Evolutionary conservation across 35 echinoderm and acorn worm species (phyloP).

Genomic region (Heliocidaris erythrogramma): DNA sequence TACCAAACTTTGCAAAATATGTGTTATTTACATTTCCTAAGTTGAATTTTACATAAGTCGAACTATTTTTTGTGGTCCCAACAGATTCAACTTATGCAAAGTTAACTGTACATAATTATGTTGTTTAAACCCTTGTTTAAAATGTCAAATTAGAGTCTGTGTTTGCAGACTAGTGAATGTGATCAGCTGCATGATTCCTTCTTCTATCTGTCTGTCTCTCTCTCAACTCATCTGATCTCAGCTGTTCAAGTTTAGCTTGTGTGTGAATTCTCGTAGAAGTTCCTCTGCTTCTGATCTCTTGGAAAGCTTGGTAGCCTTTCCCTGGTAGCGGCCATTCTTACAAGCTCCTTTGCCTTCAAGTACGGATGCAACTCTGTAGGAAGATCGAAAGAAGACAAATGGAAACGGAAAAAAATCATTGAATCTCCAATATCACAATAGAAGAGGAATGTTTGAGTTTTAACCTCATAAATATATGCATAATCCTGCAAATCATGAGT

Average conservation of each 20-base stretch:
- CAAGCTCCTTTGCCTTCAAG: constrained; percentile 84
- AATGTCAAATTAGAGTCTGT: not conserved
- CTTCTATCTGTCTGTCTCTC: not conserved
- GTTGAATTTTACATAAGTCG: too few species aligned
- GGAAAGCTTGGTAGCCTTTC: constrained; percentile 80
- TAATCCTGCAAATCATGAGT: too few species aligned
- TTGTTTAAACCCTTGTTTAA: too few species aligned
- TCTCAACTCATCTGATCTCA: not conserved
- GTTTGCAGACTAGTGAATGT: not conserved
- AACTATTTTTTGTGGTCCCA: too few species aligned
- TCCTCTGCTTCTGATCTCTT: constrained; percentile 73
- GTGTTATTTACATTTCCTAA: too few species aligned
- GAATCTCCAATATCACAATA: not conserved
- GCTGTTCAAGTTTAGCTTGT: constrained; percentile 52
- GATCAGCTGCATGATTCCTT: not conserved
- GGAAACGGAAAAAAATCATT: not conserved
- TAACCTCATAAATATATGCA: not conserved
- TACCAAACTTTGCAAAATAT: too few species aligned
- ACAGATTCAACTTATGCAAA: too few species aligned
- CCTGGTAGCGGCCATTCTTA: constrained; percentile 91
- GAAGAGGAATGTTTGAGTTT: not conserved
- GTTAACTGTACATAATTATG: too few species aligned
- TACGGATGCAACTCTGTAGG: constrained; percentile 64
- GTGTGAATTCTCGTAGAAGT: constrained; percentile 59
- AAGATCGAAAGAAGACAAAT: not conserved